These are phyloP conservation scores for Agrochola lota DNA, from an alignment of 2,888 invertebrate species.

Conservation along the genomic window DNA sequence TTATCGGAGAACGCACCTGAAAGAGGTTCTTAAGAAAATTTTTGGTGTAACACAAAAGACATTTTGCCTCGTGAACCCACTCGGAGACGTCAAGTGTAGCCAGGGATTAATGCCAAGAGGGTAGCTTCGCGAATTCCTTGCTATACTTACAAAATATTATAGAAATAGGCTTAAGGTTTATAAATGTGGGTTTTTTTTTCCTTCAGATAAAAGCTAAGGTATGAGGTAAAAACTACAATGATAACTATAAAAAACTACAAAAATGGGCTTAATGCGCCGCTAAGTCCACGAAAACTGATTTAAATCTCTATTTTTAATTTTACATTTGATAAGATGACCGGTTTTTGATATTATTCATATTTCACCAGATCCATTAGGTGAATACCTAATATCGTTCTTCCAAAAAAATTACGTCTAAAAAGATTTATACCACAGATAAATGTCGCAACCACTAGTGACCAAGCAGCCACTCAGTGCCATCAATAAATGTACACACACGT, in stretches of 20 bases:
- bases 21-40: constrained; percentile 61
- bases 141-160: constrained; percentile 46
- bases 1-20: constrained; percentile 57
- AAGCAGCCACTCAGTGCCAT: constrained; percentile 42
- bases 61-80: constrained; percentile 68
- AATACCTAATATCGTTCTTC: background rate
- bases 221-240: too few species aligned
- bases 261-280: background rate
- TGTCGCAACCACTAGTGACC: constrained; percentile 9
- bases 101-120: constrained; percentile 63
- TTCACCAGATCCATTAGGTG: background rate
- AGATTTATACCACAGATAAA: constrained; percentile 15
- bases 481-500: constrained; percentile 36
- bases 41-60: constrained; percentile 69
- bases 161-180: constrained; percentile 26
- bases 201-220: background rate
- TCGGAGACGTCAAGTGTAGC: constrained; percentile 65
- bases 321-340: background rate
- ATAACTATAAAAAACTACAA: too few species aligned
- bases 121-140: constrained; percentile 52
- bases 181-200: background rate
- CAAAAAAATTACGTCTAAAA: background rate
- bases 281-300: background rate
- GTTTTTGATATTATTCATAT: too few species aligned
- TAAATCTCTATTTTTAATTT: background rate